A percentile compares a stretch with the other conserved stretches of the same genome.
Conservation (phyloP, 2,113 vertebrate species). For the Sorex fumeus region DNA sequence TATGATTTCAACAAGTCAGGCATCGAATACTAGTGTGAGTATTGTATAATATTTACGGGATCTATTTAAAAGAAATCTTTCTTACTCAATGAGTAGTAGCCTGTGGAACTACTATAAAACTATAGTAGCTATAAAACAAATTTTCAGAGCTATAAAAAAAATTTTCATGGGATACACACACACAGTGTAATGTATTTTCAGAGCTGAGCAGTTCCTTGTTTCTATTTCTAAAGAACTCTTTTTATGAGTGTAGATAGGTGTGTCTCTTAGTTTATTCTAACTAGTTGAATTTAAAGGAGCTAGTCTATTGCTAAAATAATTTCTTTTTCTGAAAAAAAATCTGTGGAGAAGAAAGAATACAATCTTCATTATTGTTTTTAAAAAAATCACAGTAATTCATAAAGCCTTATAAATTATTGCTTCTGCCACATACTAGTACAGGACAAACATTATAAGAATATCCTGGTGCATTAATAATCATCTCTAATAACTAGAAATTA, state of each 20-base stretch:
- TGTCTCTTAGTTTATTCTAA: slow-evolving; percentile 44
- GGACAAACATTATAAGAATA: slow-evolving; percentile 64
- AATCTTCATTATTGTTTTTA: slow-evolving; percentile 31
- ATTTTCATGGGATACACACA: background rate
- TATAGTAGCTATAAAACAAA: too few relatives aligned
- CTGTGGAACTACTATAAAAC: background rate
- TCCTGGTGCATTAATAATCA: slow-evolving; percentile 76
- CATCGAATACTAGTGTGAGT: background rate
- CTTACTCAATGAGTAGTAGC: background rate
- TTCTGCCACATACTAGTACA: slow-evolving; percentile 54
- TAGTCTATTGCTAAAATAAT: slow-evolving; percentile 59
- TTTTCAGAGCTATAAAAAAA: background rate
- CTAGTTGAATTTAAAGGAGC: slow-evolving; percentile 8
- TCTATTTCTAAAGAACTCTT: slow-evolving; percentile 28
- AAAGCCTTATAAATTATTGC: slow-evolving; percentile 75
- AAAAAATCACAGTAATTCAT: slow-evolving; percentile 54
- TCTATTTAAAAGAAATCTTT: slow-evolving; percentile 44
- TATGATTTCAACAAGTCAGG: background rate
- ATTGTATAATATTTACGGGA: background rate
- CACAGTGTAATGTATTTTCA: background rate
- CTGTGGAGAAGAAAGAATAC: slow-evolving; percentile 61
- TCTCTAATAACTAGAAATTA: slow-evolving; percentile 81
- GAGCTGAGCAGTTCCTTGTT: background rate
- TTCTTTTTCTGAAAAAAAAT: slow-evolving; percentile 63
- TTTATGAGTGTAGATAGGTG: background rate